Evolutionary conservation across 1,140 invertebrate genomes (phyloP).

Genomic region (Lasaia peninsularis): DNA sequence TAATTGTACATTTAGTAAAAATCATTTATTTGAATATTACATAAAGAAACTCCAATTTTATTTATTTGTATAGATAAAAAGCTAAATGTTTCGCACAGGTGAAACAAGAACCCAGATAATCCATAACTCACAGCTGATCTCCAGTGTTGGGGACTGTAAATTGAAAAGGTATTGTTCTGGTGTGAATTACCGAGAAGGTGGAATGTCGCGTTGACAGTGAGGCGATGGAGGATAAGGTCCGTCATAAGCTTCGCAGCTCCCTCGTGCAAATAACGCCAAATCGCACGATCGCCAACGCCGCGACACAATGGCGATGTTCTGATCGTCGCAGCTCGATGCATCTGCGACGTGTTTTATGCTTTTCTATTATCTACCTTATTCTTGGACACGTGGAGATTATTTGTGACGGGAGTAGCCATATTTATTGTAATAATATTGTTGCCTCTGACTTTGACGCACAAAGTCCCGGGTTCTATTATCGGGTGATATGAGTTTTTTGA

Average conservation of each 20-base stretch:
- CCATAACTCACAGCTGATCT: conserved; percentile 3
- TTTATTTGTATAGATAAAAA: not conserved
- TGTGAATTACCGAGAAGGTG: conserved; percentile 61
- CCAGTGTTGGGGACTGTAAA: conserved; percentile 30
- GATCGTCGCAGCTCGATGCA: conserved; percentile 52
- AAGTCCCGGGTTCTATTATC: too few relatives aligned
- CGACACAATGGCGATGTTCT: conserved; percentile 54
- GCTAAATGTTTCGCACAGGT: not conserved
- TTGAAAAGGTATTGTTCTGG: conserved; percentile 68
- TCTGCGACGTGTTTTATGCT: conserved; percentile 63
- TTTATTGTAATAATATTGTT: too few relatives aligned
- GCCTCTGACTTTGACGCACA: too few relatives aligned
- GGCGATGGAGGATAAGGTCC: conserved; percentile 62
- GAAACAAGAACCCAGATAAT: not conserved
- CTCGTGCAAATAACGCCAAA: conserved; percentile 64
- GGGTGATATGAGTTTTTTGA: too few relatives aligned
- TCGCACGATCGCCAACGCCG: conserved; percentile 48
- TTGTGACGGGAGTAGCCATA: too few relatives aligned
- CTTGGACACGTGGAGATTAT: conserved; percentile 32
- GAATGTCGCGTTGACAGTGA: conserved; percentile 53
- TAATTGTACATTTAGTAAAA: too few relatives aligned
- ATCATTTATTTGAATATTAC: too few relatives aligned
- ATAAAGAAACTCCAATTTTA: too few relatives aligned
- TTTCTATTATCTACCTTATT: conserved; percentile 63
- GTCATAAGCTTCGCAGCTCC: conserved; percentile 56